phyloP scores from a whole-genome alignment of 2,113 vertebrate species.

The Tauraco erythrolophus region DNA sequence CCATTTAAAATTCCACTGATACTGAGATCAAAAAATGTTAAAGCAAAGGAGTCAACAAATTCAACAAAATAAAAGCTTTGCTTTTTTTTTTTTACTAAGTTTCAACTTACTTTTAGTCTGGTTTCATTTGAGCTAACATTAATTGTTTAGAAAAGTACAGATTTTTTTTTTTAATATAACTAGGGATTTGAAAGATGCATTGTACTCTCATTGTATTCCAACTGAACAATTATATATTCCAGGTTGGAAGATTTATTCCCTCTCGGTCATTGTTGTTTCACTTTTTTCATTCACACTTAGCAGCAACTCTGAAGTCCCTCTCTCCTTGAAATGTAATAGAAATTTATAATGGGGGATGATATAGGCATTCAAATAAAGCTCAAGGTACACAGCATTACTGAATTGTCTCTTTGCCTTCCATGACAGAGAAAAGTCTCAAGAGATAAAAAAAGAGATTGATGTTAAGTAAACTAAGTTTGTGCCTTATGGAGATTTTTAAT shows the following conservation, averaged over 20 bases:
- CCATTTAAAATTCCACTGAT: background rate
- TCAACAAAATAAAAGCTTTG: background rate
- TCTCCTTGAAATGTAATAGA: background rate
- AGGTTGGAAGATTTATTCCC: background rate
- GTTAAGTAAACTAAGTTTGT: background rate
- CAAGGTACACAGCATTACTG: background rate
- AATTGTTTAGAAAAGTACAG: background rate
- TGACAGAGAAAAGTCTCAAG: background rate
- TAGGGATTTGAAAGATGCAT: background rate
- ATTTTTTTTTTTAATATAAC: background rate
- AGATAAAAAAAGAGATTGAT: background rate
- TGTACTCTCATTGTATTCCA: background rate
- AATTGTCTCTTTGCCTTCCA: background rate
- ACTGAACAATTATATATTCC: background rate
- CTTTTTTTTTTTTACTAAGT: rapidly evolving
- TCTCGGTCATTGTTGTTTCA: background rate
- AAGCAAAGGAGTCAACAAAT: background rate
- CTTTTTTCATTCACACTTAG: background rate
- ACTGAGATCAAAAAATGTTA: background rate
- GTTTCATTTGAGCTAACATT: background rate
- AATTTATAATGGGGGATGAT: background rate
- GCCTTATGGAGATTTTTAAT: background rate
- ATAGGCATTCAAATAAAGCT: background rate
- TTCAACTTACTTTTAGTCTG: background rate
- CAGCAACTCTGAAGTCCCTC: background rate